phyloP scores from a whole-genome alignment of 2,888 invertebrate species.

The Mythimna pallens region DNA sequence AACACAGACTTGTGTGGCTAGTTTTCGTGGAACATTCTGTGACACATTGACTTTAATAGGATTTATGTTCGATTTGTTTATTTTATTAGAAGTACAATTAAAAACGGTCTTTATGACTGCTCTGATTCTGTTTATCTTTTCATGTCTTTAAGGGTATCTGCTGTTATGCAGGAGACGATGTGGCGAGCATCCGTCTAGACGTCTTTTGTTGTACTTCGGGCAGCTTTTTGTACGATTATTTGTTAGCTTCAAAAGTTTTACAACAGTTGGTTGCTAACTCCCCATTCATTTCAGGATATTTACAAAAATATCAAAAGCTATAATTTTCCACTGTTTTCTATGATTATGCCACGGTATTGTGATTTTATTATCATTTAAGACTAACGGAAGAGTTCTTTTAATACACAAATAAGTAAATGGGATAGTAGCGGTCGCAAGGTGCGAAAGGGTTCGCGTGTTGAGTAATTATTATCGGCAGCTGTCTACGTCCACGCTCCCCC shows the following conservation, averaged over 20 bases:
- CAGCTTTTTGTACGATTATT: conserved; percentile 18
- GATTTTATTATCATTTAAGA: conserved; percentile 46
- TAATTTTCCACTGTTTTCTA: conserved; percentile 2
- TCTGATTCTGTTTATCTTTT: conserved; percentile 37
- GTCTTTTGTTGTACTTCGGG: conserved; percentile 32
- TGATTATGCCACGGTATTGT: conserved; percentile 10
- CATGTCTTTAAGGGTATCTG: conserved; percentile 28
- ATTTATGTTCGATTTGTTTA: conserved; percentile 55
- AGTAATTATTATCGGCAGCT: conserved; percentile 88
- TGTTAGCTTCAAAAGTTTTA: background rate
- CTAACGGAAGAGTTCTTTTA: conserved; percentile 67
- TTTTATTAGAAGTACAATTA: conserved; percentile 34
- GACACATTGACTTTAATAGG: conserved; percentile 63
- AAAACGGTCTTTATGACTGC: conserved; percentile 12
- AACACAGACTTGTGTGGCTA: conserved; percentile 67
- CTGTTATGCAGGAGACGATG: conserved; percentile 14
- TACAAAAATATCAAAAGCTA: background rate
- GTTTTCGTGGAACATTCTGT: conserved; percentile 72
- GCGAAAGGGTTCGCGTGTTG: conserved; percentile 87
- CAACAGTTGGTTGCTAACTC: background rate
- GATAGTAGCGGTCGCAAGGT: conserved; percentile 83
- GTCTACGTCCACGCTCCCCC: conserved; percentile 82
- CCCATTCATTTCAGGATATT: conserved; percentile 4
- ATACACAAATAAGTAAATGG: conserved; percentile 64
- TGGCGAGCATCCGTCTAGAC: conserved; percentile 33